A percentile compares a stretch with the other conserved stretches of the same genome.
phyloP scores from a whole-genome alignment of 23 tunicate genomes.

The Ciona savignyi region DNA sequence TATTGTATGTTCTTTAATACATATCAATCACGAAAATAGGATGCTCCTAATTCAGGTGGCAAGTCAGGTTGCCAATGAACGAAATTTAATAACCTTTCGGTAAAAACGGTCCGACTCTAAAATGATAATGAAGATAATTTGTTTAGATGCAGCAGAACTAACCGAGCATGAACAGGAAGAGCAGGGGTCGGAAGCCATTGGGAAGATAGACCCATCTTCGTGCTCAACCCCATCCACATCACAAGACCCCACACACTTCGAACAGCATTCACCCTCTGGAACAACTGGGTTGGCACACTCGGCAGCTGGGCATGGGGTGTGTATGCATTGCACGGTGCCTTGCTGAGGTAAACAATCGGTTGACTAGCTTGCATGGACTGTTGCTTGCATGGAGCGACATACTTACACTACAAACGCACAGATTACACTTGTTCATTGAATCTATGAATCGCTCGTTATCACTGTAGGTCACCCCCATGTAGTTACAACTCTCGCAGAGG shows the following conservation, averaged over 20 bases:
- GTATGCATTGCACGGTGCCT: constrained; percentile 67
- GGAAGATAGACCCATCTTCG: constrained; percentile 41
- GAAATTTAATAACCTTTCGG: too few species aligned
- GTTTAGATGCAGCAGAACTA: too few species aligned
- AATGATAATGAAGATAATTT: too few species aligned
- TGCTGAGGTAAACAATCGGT: constrained; percentile 11
- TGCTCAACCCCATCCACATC: constrained; percentile 21
- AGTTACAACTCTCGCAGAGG: constrained; percentile 40
- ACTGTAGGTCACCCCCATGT: constrained; percentile 54
- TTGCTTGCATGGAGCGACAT: background rate
- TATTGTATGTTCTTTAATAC: too few species aligned
- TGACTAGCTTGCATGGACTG: background rate
- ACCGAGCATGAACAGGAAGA: constrained; percentile 61
- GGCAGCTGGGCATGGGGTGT: constrained; percentile 29
- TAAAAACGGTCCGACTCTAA: too few species aligned
- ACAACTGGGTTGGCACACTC: constrained; percentile 47
- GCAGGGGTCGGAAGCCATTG: constrained; percentile 36
- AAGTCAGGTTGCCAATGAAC: too few species aligned
- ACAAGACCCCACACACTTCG: constrained; percentile 59
- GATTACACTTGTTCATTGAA: constrained; percentile 70
- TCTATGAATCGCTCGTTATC: constrained; percentile 48
- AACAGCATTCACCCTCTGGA: constrained; percentile 69
- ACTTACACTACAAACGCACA: constrained; percentile 58
- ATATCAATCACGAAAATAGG: too few species aligned
- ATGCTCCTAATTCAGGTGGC: too few species aligned